Conservation (phyloP, 64 coral and sea anemone genomes). For the Montipora sp. region DNA sequence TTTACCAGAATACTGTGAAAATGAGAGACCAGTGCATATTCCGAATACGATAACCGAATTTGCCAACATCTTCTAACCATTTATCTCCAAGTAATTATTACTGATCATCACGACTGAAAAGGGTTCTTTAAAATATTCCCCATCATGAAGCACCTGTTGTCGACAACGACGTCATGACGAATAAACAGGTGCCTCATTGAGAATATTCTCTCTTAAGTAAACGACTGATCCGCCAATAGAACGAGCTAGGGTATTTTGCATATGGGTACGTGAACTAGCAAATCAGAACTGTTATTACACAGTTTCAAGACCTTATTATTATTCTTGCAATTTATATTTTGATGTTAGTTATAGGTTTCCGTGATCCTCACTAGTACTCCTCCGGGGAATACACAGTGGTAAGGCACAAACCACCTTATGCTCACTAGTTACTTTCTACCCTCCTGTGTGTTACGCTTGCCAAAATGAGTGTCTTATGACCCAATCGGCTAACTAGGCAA, state of each 20-base stretch:
- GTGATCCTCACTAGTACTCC: too few species aligned
- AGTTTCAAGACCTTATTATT: too few species aligned
- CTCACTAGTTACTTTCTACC: too few species aligned
- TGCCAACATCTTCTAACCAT: neutral
- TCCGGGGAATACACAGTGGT: too few species aligned
- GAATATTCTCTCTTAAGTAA: neutral
- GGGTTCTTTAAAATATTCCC: neutral
- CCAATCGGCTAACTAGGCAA: too few species aligned
- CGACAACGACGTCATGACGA: slow-evolving; percentile 1
- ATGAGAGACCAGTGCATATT: neutral
- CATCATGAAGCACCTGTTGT: slow-evolving; percentile 6
- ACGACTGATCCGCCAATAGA: neutral
- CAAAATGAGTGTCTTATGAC: too few species aligned
- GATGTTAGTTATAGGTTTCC: too few species aligned
- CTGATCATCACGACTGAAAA: neutral
- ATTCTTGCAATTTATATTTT: too few species aligned
- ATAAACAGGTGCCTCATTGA: slow-evolving; percentile 2
- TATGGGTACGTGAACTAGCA: too few species aligned
- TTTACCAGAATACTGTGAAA: neutral
- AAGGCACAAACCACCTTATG: too few species aligned
- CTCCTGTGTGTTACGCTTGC: too few species aligned
- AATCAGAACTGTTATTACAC: too few species aligned
- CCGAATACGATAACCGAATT: neutral
- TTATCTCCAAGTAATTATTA: neutral
- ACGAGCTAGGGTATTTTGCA: neutral